Conservation (phyloP, 2,888 invertebrate genomes). For the Parnassius glacialis region DNA sequence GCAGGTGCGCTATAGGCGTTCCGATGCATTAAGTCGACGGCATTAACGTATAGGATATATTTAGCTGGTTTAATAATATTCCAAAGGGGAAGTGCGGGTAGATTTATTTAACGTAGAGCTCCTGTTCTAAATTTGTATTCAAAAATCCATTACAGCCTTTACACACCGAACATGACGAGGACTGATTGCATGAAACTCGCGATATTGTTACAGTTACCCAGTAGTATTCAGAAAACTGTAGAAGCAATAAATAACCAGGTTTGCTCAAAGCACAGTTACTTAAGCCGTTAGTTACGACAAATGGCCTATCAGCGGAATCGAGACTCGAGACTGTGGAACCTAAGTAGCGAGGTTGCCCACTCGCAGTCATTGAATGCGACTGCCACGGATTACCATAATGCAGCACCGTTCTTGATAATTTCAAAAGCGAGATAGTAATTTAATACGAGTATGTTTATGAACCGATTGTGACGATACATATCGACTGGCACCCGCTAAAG, state of each 20-base stretch:
- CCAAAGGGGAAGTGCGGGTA: slow-evolving; percentile 44
- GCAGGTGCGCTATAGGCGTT: slow-evolving; percentile 58
- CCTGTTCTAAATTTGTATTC: slow-evolving; percentile 43
- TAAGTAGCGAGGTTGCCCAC: neutral
- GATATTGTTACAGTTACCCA: slow-evolving; percentile 45
- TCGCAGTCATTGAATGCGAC: neutral
- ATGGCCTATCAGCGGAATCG: slow-evolving; percentile 41
- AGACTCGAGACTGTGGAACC: slow-evolving; percentile 34
- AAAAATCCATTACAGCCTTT: slow-evolving; percentile 31
- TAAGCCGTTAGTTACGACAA: slow-evolving; percentile 64
- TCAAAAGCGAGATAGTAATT: slow-evolving; percentile 48
- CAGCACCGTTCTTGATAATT: slow-evolving; percentile 35
- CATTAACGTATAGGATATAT: slow-evolving; percentile 62
- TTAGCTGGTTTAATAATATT: slow-evolving; percentile 57
- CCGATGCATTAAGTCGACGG: slow-evolving; percentile 48
- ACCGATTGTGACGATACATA: slow-evolving; percentile 75
- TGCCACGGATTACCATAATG: slow-evolving; percentile 39
- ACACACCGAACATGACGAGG: slow-evolving; percentile 29
- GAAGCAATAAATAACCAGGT: slow-evolving; percentile 63
- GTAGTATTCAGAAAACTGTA: slow-evolving; percentile 57
- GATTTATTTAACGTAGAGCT: slow-evolving; percentile 47
- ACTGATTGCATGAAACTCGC: slow-evolving; percentile 45
- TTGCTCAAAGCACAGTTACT: slow-evolving; percentile 65
- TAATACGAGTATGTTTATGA: slow-evolving; percentile 56
- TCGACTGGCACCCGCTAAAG: slow-evolving; percentile 69